phyloP scores from a whole-genome alignment of 2,113 vertebrate species.

The Mohoua ochrocephala region DNA sequence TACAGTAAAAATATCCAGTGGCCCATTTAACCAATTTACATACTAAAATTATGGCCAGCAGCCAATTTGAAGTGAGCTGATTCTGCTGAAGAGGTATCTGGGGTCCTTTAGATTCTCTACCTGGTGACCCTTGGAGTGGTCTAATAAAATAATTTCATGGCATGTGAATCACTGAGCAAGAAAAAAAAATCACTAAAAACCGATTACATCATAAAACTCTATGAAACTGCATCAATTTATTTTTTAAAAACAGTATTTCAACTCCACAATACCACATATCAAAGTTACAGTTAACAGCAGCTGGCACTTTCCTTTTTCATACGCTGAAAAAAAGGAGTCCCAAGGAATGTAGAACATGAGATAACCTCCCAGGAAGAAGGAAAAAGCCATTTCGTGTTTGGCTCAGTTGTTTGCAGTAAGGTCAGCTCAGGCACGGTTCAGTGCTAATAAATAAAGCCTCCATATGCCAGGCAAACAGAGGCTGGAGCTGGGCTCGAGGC shows the following conservation, averaged over 20 bases:
- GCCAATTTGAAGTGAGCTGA: slow-evolving; percentile 16
- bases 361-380: not conserved
- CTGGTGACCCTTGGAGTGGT: slow-evolving; percentile 33
- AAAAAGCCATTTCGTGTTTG: not conserved
- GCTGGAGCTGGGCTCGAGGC: not conserved
- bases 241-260: not conserved
- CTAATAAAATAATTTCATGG: slow-evolving; percentile 67
- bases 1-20: slow-evolving; percentile 29
- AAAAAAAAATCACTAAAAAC: not conserved
- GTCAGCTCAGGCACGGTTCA: not conserved
- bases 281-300: not conserved
- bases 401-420: not conserved
- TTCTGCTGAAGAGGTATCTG: slow-evolving; percentile 40
- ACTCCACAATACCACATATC: not conserved
- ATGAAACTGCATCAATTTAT: not conserved
- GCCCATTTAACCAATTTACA: slow-evolving; percentile 21
- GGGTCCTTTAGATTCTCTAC: slow-evolving; percentile 29
- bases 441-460: not conserved
- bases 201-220: slow-evolving; percentile 35
- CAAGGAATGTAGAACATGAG: not conserved
- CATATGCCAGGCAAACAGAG: not conserved
- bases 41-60: slow-evolving; percentile 11
- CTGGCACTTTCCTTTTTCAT: not conserved
- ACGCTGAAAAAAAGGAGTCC: not conserved
- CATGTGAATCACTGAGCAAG: slow-evolving; percentile 20